Conservation (phyloP, 1,140 invertebrate species). For the Zaprionus kolodkinae region DNA sequence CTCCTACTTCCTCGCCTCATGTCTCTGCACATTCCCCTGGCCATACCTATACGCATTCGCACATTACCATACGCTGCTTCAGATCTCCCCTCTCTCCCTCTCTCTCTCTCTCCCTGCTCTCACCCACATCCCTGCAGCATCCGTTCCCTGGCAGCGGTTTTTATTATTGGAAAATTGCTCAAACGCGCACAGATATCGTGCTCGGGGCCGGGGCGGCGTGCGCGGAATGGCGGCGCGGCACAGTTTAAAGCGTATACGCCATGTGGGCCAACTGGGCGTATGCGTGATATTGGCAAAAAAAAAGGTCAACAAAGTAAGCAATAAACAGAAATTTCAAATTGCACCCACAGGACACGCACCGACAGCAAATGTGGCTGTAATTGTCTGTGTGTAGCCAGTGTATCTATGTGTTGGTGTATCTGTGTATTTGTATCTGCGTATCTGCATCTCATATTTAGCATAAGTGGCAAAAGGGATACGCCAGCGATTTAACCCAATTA, state of each 20-base stretch:
- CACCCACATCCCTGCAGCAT: conserved; percentile 3
- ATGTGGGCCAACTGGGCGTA: conserved; percentile 1
- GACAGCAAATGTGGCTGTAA: not conserved
- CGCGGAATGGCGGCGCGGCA: not conserved
- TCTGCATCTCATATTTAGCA: conserved; percentile 14
- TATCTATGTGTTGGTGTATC: not conserved
- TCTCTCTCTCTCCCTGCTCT: no score
- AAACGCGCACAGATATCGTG: conserved; percentile 42
- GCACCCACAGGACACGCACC: conserved; percentile 24
- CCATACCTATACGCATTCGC: conserved; percentile 8
- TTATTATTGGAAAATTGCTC: conserved; percentile 47
- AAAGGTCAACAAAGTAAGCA: conserved; percentile 43
- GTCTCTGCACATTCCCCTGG: not conserved
- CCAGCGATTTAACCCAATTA: not conserved
- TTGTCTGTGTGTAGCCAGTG: conserved; percentile 8
- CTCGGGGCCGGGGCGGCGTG: not conserved
- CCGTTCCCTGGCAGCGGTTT: conserved; percentile 31
- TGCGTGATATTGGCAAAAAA: conserved; percentile 33
- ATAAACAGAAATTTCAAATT: conserved; percentile 47
- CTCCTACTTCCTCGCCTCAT: not conserved
- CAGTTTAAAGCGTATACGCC: conserved; percentile 6
- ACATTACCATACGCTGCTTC: conserved; percentile 19
- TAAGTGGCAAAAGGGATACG: conserved; percentile 11
- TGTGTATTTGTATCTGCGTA: not conserved
- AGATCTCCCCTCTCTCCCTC: not conserved